Percentiles rank a stretch among this genome's conserved stretches.
Conservation (phyloP, 37 sponge, comb jelly and placozoan genomes). For the Trichoplax adhaerens region DNA sequence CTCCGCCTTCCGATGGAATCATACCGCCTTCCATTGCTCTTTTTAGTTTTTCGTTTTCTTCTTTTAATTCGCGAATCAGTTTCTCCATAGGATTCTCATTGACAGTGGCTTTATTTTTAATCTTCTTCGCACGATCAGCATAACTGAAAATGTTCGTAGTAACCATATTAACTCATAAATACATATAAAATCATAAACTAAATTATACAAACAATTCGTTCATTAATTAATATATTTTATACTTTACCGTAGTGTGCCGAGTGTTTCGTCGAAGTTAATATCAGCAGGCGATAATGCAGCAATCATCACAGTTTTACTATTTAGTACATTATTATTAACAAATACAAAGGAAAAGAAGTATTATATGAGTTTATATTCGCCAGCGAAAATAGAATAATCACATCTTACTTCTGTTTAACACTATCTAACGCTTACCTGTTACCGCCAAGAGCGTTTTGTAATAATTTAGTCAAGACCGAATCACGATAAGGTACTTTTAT, state of each 20-base stretch:
- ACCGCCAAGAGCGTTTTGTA: constrained; percentile 30
- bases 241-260: constrained; percentile 16
- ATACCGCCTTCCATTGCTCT: constrained; percentile 14
- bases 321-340: neutral
- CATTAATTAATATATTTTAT: neutral
- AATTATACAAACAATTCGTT: neutral
- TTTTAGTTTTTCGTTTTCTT: constrained; percentile 27
- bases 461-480: constrained; percentile 23
- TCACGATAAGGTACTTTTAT: constrained; percentile 25
- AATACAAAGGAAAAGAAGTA: neutral
- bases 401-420: no score
- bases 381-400: neutral
- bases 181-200: neutral
- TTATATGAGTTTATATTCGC: no score
- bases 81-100: constrained; percentile 30
- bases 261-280: constrained; percentile 29
- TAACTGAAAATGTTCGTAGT: constrained; percentile 1
- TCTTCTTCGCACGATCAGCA: constrained; percentile 30
- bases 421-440: constrained; percentile 5
- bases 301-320: constrained; percentile 31
- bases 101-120: constrained; percentile 26
- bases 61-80: constrained; percentile 24
- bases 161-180: neutral
- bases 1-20: neutral
- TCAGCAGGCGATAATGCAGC: constrained; percentile 35